Evolutionary conservation across 2,888 invertebrate genomes (phyloP), one percentile per base, ranked within the genome.

Genomic region (Capitulum mitella): DNA sequence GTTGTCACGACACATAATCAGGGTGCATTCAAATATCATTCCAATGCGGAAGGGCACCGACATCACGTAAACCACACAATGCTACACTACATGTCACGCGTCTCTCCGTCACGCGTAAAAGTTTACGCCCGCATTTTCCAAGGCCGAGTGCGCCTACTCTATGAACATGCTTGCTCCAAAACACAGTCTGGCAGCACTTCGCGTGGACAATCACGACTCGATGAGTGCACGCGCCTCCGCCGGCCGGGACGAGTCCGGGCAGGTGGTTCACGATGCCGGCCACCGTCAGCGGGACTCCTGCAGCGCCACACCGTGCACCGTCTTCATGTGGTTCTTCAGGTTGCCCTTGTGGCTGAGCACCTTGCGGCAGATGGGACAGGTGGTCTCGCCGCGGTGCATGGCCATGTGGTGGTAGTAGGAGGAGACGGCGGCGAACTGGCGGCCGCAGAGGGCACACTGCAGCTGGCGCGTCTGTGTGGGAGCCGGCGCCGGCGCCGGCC

Each of bases 291-390:
- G 22, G 19, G 19, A 3, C 64, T 32, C 34, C 64, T 34, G 64
- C 34, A 3, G 64, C 34, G 8, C 16, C 64, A 61, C 26, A 26
- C 64, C 64, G 70, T 81, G 81, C 29, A 80, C 78, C 34, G 78
- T 43, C 29, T 34, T 75, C 76, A 81, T 64, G 77, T 81, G 81
- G 43, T 78, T 37, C 78, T 64, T 61, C 19, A 78, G 75, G 61
- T 78, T 78, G 64, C 51, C 40, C 48, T 75, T 76, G 37, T 61
- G 78, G 46, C 78, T 58, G 37, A 78, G 70, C 32, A 78, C 74
- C 64, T 58, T 78, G 32, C 16, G 1, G 34, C 70, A 70, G 70
- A 70, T 22, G 26, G 70, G 70, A 26, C 70, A 70, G 26, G 58
- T 64, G 75, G 78, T 76, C 48, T 64, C 51, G 19, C 78, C 78